A percentile compares a stretch with the other conserved stretches of the same genome.
Conservation (phyloP, 2,888 invertebrate species). For the Carcina quercana region DNA sequence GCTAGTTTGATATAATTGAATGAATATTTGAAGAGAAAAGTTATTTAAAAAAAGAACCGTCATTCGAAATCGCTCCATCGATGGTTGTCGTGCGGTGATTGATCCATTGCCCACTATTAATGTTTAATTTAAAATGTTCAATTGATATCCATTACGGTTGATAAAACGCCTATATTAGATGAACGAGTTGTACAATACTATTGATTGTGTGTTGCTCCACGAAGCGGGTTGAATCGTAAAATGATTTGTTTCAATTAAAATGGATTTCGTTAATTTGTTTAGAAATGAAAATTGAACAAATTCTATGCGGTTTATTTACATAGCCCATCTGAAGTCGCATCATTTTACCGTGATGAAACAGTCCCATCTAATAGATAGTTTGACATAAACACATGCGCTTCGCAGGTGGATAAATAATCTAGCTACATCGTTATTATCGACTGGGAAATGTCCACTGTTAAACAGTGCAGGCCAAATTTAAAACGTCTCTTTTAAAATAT, state of each 20-base stretch:
- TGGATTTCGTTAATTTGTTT: constrained; percentile 51
- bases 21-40: too few species aligned
- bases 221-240: constrained; percentile 54
- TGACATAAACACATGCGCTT: background rate
- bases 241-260: constrained; percentile 63
- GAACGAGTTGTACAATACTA: constrained; percentile 46
- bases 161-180: constrained; percentile 62
- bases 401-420: too few species aligned
- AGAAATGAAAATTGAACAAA: constrained; percentile 22
- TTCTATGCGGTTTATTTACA: background rate
- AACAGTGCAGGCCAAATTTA: too few species aligned
- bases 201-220: constrained; percentile 48
- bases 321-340: background rate
- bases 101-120: constrained; percentile 52
- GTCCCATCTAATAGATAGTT: background rate
- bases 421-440: too few species aligned
- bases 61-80: constrained; percentile 19
- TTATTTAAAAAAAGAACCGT: too few species aligned
- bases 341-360: background rate
- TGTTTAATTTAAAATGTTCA: constrained; percentile 66
- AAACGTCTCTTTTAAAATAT: background rate
- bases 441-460: background rate
- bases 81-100: constrained; percentile 53
- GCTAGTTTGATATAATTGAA: too few species aligned
- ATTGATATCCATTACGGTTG: constrained; percentile 67